Evolutionary conservation across 2,888 invertebrate species (phyloP), one percentile per base, ranked within the genome.

Genomic region (Branchipolynoe longqiensis): DNA sequence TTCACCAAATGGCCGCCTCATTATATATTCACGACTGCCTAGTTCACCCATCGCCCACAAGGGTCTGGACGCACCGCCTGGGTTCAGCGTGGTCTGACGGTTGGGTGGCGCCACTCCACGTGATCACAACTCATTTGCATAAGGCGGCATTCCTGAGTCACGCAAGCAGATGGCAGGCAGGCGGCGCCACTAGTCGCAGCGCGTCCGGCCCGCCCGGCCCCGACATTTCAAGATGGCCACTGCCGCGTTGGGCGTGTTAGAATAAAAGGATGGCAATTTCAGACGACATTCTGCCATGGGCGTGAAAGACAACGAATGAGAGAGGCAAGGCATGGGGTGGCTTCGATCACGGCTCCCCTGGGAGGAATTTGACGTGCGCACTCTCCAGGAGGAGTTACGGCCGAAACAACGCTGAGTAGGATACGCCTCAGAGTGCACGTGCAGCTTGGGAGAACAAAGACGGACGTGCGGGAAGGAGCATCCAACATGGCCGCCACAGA

Each of bases 21-120:
- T 78, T 78, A 78, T 12, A n/a, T 78, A 78, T 78, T 78, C 78
- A 78, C 73, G 73, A 73, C n/a, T 28, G 3, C n/a, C 33, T 48
- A 78, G 78, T 78, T 78, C 78, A 0, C 25, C 14, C n/a, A 14
- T 25, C 41, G 2, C 12, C 78, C 78, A 78, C 78, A 18, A 78
- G 78, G 48, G 78, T 28, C 78, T 28, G 48, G 8, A 78, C 78
- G 8, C 22, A 12, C n/a, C 28, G 48, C 18, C 8, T 18, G 48
- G 25, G 18, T 48, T 8, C 41, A 40, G 18, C 1, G 41, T 40
- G 28, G 41, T 36, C 73, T 25, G 40, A 73, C 73, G 36, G 62
- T 69, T 78, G 78, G n/a, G 54, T 78, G 1, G 4, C 6, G 48
- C 22, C 48, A 14, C 14, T 1, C 22, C 69, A 69, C 38, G 69